Evolutionary conservation across 1,140 invertebrate species (phyloP).

Genomic region (Tyrophagus putrescentiae): DNA sequence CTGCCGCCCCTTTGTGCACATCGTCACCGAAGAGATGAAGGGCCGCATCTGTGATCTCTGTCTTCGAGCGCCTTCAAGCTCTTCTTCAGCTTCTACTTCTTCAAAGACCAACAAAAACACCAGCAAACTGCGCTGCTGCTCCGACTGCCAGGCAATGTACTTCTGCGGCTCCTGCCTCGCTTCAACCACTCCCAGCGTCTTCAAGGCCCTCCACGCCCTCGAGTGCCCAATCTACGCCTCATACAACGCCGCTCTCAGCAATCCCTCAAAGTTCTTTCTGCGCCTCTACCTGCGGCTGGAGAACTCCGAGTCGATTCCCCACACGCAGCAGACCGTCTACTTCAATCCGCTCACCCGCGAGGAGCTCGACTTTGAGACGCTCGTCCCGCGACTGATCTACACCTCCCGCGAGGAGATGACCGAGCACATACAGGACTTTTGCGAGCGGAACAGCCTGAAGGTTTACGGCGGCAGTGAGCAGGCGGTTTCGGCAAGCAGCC

Average conservation of each 20-base stretch:
- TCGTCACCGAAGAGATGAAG: neutral
- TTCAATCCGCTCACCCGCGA: neutral
- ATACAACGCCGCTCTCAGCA: neutral
- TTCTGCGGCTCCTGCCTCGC: neutral
- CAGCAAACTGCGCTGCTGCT: neutral
- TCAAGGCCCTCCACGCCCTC: constrained; percentile 7
- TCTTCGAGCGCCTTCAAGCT: neutral
- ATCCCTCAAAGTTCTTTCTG: neutral
- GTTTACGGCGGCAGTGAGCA: neutral
- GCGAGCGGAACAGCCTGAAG: neutral
- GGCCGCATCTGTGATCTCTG: constrained; percentile 6
- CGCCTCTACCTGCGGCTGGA: constrained; percentile 3
- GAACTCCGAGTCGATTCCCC: constrained; percentile 7
- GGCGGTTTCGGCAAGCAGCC: neutral
- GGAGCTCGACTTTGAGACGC: neutral
- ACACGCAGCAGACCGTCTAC: neutral
- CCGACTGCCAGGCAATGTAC: neutral
- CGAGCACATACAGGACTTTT: constrained; percentile 1
- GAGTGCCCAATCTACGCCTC: neutral
- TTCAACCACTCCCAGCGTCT: neutral
- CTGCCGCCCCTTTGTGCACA: constrained; percentile 1
- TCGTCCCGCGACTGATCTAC: neutral
- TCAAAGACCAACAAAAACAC: too few species aligned
- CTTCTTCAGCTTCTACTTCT: neutral
- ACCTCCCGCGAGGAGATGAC: neutral